Evolutionary conservation across 37 sponge, comb jelly and placozoan species (phyloP).

Genomic region (Beroe forskalii): DNA sequence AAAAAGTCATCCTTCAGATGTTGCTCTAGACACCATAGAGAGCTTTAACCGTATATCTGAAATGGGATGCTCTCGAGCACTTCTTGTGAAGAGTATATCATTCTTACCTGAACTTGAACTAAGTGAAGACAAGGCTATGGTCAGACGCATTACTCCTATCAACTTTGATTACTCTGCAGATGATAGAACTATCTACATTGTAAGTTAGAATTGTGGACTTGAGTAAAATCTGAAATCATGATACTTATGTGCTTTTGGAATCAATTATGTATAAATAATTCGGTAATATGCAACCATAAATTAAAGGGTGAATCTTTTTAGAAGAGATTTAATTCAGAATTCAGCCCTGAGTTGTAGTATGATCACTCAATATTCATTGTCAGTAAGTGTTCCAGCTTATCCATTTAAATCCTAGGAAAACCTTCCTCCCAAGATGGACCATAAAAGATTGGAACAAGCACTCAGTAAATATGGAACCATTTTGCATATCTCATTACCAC

Average conservation of each 20-base stretch:
- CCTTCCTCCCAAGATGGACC: conserved; percentile 49
- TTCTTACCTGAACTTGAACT: conserved; percentile 33
- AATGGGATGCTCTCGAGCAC: background rate
- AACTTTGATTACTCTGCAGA: conserved; percentile 27
- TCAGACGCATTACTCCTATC: conserved; percentile 19
- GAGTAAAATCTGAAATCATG: no score
- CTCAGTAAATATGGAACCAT: conserved; percentile 47
- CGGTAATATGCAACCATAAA: no score
- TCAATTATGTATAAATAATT: no score
- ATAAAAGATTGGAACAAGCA: conserved; percentile 52
- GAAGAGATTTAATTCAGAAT: no score
- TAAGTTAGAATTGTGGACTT: background rate
- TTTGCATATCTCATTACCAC: conserved; percentile 19
- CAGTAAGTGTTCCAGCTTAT: no score
- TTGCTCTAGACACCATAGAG: background rate
- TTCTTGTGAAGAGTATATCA: conserved; percentile 16
- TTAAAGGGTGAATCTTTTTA: no score
- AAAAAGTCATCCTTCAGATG: conserved; percentile 52
- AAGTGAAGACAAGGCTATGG: background rate
- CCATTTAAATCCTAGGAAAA: conserved; percentile 53
- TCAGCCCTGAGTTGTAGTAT: no score
- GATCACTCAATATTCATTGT: no score
- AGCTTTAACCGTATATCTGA: conserved; percentile 6
- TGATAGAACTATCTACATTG: conserved; percentile 52
- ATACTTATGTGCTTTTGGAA: no score